Percentiles rank a stretch among this genome's conserved stretches.
phyloP scores from a whole-genome alignment of 2,797 vertebrate genomes.

The Eurystomus glaucurus region DNA sequence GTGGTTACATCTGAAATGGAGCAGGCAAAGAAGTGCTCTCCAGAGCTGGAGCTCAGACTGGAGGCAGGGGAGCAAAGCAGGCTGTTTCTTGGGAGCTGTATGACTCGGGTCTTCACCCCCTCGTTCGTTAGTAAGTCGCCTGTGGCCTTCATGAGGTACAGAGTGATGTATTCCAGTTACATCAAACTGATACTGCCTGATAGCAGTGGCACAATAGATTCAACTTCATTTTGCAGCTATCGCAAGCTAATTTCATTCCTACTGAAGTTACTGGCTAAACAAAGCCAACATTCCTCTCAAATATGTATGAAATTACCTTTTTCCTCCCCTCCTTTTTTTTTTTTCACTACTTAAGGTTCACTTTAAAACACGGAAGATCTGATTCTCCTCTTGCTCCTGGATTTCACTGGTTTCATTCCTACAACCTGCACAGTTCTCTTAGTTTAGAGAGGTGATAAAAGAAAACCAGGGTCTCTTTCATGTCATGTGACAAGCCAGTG shows the following conservation, averaged over 20 bases:
- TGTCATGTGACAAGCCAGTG: conserved; percentile 39
- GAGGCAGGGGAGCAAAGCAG: neutral
- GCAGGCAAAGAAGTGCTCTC: neutral
- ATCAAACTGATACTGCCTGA: neutral
- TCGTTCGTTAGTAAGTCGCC: neutral
- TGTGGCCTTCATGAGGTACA: neutral
- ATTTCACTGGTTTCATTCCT: conserved; percentile 26
- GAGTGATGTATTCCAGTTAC: neutral
- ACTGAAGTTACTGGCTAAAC: conserved; percentile 28
- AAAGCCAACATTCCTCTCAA: conserved; percentile 26
- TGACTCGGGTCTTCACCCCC: neutral
- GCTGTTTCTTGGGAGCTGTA: neutral
- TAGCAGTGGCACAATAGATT: neutral
- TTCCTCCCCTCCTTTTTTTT: neutral
- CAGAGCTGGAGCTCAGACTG: neutral
- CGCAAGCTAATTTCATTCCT: conserved; percentile 35
- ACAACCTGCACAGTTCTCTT: neutral
- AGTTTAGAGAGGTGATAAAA: conserved; percentile 52
- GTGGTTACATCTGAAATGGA: neutral
- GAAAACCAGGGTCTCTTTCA: conserved; percentile 22
- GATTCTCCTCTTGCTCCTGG: neutral
- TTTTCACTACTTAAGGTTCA: neutral
- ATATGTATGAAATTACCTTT: neutral
- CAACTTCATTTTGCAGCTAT: conserved; percentile 1
- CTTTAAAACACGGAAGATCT: neutral